Conservation (phyloP, 2,888 invertebrate species). For the Leptinotarsa juncta region DNA sequence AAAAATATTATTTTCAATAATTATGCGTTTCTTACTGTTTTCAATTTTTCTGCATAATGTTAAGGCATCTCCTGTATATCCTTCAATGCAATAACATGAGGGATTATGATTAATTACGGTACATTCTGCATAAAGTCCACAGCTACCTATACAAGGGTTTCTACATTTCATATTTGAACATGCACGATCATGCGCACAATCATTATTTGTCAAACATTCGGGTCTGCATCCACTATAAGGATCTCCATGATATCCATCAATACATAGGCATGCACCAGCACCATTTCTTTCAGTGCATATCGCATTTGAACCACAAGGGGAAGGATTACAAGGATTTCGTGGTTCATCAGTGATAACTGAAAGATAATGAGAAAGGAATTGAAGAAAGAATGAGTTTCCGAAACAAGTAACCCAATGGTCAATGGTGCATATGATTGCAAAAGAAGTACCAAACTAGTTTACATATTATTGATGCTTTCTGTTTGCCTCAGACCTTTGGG, state of each 20-base stretch:
- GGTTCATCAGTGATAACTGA: slow-evolving; percentile 68
- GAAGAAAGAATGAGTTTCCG: not conserved
- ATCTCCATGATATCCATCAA: slow-evolving; percentile 81
- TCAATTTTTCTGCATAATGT: slow-evolving; percentile 69
- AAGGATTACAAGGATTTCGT: slow-evolving; percentile 80
- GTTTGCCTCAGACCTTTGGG: too few species aligned
- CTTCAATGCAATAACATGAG: slow-evolving; percentile 79
- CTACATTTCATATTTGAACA: slow-evolving; percentile 84
- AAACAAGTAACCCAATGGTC: slow-evolving; percentile 17
- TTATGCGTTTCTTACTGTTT: slow-evolving; percentile 56
- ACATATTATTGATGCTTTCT: too few species aligned
- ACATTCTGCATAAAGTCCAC: slow-evolving; percentile 83
- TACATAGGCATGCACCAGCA: slow-evolving; percentile 81
- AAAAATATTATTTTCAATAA: slow-evolving; percentile 18
- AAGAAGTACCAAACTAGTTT: not conserved
- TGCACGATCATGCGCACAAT: slow-evolving; percentile 77
- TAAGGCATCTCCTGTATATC: slow-evolving; percentile 79
- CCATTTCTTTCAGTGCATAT: slow-evolving; percentile 80
- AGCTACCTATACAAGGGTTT: slow-evolving; percentile 82
- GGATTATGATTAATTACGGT: slow-evolving; percentile 81
- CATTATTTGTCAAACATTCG: slow-evolving; percentile 84
- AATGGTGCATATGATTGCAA: too few species aligned
- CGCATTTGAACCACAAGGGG: slow-evolving; percentile 84
- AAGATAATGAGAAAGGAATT: slow-evolving; percentile 22
- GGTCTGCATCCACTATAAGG: slow-evolving; percentile 83